Evolutionary conservation across 2,888 invertebrate species (phyloP), one percentile per base, ranked within the genome.

Genomic region (Calameuta pallipes): DNA sequence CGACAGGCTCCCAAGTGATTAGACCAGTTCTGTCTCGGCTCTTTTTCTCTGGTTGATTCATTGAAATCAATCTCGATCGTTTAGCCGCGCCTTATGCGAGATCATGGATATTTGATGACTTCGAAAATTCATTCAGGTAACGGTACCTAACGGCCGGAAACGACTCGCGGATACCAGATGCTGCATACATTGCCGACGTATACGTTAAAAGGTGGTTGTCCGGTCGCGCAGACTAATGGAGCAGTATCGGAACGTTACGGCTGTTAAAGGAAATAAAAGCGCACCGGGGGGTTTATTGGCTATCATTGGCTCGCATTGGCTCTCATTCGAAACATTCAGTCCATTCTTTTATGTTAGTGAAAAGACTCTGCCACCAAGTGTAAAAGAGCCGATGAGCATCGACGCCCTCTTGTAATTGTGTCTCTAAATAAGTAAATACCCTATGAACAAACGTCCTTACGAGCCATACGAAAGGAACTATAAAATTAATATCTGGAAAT

Each of bases 181-280:
- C 56, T 23, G 56, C 56, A 23, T 56, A 56, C 56, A 23, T 56
- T 2, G 23, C 23, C 56, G 23, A 23, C 56, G 56, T 56, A 56
- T 56, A 9, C 56, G 56, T 56, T 6, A 56, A 23, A 56, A 23
- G 23, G 9, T 15, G 15, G 41, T 56, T 23, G 9, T 9, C 9
- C 56, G 71, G 9, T 34, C 71, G 71, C 69, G 78, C 77, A 80
- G 80, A 83, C 83, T 83, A 83, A 83, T 80, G 81, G 81, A 79
- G 73, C 75, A 75, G 77, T 73, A 80, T 82, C 79, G 76, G 78
- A 23, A 71, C 79, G 76, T 75, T 75, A 75, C 80, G 77, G 76
- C 76, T 75, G 80, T 80, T 81, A 80, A 82, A 81, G 37, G 77
- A 83, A 83, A 82, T 82, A 82, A 83, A 83, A 83, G 78, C 37